Evolutionary conservation across 2,888 invertebrate species (phyloP).

Genomic region (Campoplex capitator): DNA sequence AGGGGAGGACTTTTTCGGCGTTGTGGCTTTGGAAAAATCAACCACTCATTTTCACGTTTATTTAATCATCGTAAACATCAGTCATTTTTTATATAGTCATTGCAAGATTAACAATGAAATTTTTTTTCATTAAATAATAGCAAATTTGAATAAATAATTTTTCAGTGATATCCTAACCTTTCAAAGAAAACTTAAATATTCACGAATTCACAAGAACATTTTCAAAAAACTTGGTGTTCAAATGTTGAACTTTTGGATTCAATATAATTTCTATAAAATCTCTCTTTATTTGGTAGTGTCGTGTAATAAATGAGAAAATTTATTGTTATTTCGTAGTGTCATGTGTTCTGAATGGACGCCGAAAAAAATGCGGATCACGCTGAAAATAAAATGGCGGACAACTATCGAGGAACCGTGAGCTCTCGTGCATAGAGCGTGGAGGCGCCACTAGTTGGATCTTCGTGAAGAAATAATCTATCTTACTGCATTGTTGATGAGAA

Average conservation of each 20-base stretch:
- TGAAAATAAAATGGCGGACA: conserved; percentile 76
- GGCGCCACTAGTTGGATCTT: conserved; percentile 70
- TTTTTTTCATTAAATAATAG: too few species aligned
- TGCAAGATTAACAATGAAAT: background rate
- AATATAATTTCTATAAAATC: background rate
- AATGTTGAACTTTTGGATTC: background rate
- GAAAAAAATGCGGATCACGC: conserved; percentile 66
- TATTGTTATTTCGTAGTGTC: background rate
- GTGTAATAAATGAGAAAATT: background rate
- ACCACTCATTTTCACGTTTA: conserved; percentile 23
- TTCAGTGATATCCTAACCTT: background rate
- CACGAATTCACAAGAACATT: background rate
- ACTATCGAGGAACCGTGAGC: conserved; percentile 32
- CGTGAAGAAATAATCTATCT: background rate
- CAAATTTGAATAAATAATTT: background rate
- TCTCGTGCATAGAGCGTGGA: conserved; percentile 45
- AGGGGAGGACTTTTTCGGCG: conserved; percentile 5
- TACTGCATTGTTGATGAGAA: background rate
- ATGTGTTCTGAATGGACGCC: background rate
- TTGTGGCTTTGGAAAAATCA: conserved; percentile 27
- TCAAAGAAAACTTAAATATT: background rate
- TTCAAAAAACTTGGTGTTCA: background rate
- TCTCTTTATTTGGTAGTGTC: background rate
- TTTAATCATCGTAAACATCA: conserved; percentile 2
- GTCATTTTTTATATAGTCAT: background rate